These are phyloP conservation scores for Drosophila prolongata DNA, from an alignment of 2,888 invertebrate species.

Conservation along the genomic window DNA sequence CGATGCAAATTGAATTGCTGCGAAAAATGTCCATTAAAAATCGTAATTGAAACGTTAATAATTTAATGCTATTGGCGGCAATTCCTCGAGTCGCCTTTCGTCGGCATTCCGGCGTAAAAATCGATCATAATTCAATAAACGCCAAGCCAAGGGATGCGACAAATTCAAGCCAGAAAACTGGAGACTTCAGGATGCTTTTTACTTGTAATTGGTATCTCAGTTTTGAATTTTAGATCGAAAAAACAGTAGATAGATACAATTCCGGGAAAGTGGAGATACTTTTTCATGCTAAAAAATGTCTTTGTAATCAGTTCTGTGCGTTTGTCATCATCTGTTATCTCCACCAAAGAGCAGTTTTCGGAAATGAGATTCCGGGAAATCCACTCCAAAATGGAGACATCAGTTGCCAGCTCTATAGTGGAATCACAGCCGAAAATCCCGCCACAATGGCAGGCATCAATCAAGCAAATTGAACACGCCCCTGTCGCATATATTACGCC, in stretches of 20 bases:
- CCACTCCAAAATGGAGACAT: slow-evolving; percentile 50
- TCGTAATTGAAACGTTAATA: slow-evolving; percentile 74
- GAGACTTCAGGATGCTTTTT: too few species aligned
- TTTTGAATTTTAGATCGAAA: slow-evolving; percentile 15
- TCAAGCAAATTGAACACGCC: slow-evolving; percentile 73
- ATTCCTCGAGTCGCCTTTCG: slow-evolving; percentile 48
- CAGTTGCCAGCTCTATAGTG: slow-evolving; percentile 39
- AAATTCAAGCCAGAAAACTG: background rate
- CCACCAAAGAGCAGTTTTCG: slow-evolving; percentile 12
- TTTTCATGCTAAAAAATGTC: slow-evolving; percentile 21
- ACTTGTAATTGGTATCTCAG: slow-evolving; percentile 8
- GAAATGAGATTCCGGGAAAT: slow-evolving; percentile 43
- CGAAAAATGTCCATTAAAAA: slow-evolving; percentile 67
- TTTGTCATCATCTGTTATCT: slow-evolving; percentile 31
- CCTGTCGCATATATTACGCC: slow-evolving; percentile 46
- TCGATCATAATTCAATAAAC: slow-evolving; percentile 75
- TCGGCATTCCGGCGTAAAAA: slow-evolving; percentile 47
- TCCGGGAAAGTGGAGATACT: slow-evolving; percentile 5
- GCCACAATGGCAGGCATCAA: slow-evolving; percentile 62
- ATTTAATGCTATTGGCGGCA: slow-evolving; percentile 74
- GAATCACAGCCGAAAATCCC: slow-evolving; percentile 44
- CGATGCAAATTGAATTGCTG: slow-evolving; percentile 57
- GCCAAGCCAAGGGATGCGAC: slow-evolving; percentile 35
- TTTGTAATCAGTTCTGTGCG: slow-evolving; percentile 30
- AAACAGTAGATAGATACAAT: background rate